Evolutionary conservation across 2,797 vertebrate genomes (phyloP).

Genomic region (Arremon aurantiirostris): DNA sequence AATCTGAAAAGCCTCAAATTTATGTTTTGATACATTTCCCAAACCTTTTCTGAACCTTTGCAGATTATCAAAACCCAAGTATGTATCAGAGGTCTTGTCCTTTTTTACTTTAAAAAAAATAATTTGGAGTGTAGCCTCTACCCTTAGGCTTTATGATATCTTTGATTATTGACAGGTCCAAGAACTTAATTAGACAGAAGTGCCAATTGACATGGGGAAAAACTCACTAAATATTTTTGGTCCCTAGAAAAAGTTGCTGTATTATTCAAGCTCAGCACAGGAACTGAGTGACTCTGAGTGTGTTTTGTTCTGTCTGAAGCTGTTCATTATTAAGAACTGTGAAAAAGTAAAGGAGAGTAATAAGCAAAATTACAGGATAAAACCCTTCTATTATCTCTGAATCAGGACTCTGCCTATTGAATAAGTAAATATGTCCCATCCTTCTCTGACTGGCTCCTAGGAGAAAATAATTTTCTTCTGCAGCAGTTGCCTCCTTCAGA

Average conservation of each 20-base stretch:
- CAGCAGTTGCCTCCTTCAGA: not conserved
- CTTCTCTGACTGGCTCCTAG: not conserved
- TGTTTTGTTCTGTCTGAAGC: not conserved
- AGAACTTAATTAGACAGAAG: not conserved
- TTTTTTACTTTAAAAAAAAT: not conserved
- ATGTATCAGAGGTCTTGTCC: not conserved
- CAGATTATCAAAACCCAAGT: not conserved
- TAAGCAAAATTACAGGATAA: conserved; percentile 1
- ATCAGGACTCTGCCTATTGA: not conserved
- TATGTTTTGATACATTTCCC: not conserved
- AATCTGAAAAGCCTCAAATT: conserved; percentile 13
- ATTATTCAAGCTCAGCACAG: not conserved
- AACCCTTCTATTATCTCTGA: not conserved
- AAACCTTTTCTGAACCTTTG: not conserved
- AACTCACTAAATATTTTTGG: not conserved
- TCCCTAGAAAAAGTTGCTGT: not conserved
- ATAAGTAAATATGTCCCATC: not conserved
- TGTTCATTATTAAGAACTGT: not conserved
- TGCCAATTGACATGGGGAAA: not conserved
- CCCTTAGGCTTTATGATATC: not conserved
- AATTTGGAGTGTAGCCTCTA: not conserved
- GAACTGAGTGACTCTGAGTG: not conserved
- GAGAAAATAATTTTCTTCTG: not conserved
- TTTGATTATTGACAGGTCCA: not conserved
- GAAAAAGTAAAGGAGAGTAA: not conserved